Percentiles rank a stretch among this genome's conserved stretches.
Evolutionary conservation across 1,140 invertebrate species (phyloP).

Genomic region (Nebria ingens): DNA sequence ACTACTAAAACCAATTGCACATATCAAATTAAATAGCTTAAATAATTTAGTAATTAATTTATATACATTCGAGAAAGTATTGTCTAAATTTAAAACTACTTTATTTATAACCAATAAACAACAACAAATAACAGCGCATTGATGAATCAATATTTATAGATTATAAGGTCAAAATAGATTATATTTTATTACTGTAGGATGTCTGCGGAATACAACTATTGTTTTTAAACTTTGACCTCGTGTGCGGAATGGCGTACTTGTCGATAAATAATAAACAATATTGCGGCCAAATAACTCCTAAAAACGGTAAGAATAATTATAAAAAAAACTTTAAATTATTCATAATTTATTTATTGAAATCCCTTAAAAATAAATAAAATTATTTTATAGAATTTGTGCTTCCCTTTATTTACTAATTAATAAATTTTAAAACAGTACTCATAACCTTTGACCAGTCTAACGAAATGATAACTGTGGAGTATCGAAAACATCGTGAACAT

Average conservation of each 20-base stretch:
- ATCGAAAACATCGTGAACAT: neutral
- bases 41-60: too few species aligned
- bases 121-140: too few species aligned
- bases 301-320: conserved; percentile 13
- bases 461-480: conserved; percentile 3
- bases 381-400: too few species aligned
- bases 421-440: too few species aligned
- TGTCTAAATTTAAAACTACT: neutral
- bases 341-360: too few species aligned
- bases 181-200: conserved; percentile 12
- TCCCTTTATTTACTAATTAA: too few species aligned
- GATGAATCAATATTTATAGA: neutral
- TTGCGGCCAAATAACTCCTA: conserved; percentile 14
- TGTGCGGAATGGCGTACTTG: conserved; percentile 15
- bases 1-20: too few species aligned
- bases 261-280: conserved; percentile 15
- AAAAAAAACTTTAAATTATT: too few species aligned
- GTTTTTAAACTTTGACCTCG: conserved; percentile 16
- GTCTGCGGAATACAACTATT: conserved; percentile 15
- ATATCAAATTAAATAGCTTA: too few species aligned
- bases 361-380: too few species aligned
- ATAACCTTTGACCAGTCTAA: conserved; percentile 8
- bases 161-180: neutral
- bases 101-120: too few species aligned
- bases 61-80: too few species aligned